Evolutionary conservation across 2,113 vertebrate genomes (phyloP), one percentile per base, ranked within the genome.

Genomic region (Sialia sialis): DNA sequence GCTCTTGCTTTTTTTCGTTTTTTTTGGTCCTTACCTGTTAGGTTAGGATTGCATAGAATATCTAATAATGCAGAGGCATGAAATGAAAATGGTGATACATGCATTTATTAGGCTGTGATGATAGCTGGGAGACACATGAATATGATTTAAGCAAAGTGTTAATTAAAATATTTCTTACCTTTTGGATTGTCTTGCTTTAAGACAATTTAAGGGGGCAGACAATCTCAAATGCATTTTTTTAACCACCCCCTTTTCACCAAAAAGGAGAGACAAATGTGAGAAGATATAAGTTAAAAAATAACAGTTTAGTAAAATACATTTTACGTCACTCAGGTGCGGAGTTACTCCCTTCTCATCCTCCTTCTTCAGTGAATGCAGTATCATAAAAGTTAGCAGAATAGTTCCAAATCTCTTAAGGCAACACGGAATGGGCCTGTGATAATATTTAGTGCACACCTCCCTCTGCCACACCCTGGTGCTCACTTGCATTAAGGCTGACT

Each of bases 381-480:
- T 27, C 9, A 6, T 23, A 54, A 66, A 44, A 4, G 15, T 34
- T 44, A 70, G 48, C n/a, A 76, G 46, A 64, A 82, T 13, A 76
- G 18, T 58, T 64, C 30, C 73, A 34, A 64, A 68, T 67, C 29
- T 70, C 25, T 64, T 55, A 26, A 2, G 69, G 46, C 26, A 77
- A 15, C 11, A 18, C 0, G 0, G 52, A 83, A 72, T 18, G 22
- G 34, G 13, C 16, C 36, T 76, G 62, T 63, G 69, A 25, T 29
- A 49, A 77, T 15, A 48, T 17, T 26, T 26, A 32, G 20, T 55
- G 41, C 19, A 62, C 26, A 30, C 15, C 18, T 58, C 22, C 34
- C 20, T 11, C 32, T 48, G 30, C 38, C 39, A 89, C 4, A 29
- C 16, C 22, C 27, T 75, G 38, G 44, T 51, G 25, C 12, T 78